Evolutionary conservation across 2,113 vertebrate genomes (phyloP), one percentile per base, ranked within the genome.

Genomic region (Callocephalon fimbriatum): DNA sequence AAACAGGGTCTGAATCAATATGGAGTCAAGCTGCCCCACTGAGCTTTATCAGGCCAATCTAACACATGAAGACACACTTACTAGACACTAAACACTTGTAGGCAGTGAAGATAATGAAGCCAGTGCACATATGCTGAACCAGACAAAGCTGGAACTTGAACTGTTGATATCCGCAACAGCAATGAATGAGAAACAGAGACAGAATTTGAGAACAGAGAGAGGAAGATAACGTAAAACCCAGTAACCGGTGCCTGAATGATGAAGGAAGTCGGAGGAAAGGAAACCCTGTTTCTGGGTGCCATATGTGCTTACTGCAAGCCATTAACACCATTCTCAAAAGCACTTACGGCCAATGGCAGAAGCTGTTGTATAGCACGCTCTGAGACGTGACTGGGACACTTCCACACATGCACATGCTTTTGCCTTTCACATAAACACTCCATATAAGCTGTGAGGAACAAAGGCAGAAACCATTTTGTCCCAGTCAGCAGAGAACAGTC

Each of bases 101-200:
- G 87, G 83, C 91, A 95, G 86, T 9, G 48, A 11, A 20, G 94
- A 77, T 40, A 82, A 93, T 0, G 37, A 76, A 85, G 81, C 23
- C 90, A 82, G 66, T 2, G n/a, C 93, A 90, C 96, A 96, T 76
- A 91, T 90, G 93, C 74, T 95, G 53, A 21, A 82, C 68, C 10
- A 93, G 71, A 79, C 92, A 72, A 65, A 93, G 71, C 95, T 95
- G 96, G 85, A 90, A 63, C 90, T 40, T 62, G 19, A 76, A n/a
- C 84, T 93, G 90, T 31, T 93, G 76, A 12, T 86, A 93, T 76
- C 90, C 62, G 74, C 81, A 86, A 58, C 70, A 91, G 90, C 91
- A 93, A 90, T 5, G 81, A 96, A 90, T 65, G 77, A 94, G 94
- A 61, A 89, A 86, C 65, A 88, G 74, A 38, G 59, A 71, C 21